Base-by-base conservation (phyloP, 2,888 invertebrate genomes). In the Drosophila nigritarsus region DNA sequence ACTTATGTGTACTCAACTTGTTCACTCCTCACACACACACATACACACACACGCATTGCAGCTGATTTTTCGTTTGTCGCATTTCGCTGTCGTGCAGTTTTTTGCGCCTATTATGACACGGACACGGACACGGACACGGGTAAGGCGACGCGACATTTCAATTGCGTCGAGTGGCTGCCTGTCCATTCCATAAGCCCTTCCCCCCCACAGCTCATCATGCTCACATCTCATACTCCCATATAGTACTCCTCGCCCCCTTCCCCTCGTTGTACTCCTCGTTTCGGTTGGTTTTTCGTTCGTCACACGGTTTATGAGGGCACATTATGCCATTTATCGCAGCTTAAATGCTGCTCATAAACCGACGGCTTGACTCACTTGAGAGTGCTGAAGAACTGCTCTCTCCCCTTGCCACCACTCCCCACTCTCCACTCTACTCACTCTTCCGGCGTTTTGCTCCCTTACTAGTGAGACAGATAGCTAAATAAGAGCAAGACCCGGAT, bases 311-410 rank as follows among this genome's bases (percentile, higher is more conserved):
- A 85, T 89, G 87, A 80, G 85, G 85, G 85, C 89, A 80, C 82
- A 85, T 85, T 85, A 85, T 85, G 85, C 80, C 89, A 84, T 85
- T 85, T 85, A 89, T 89, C 89, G 87, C 82, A 82, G 89, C 85
- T 83, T 87, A 87, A 85, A 84, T 85, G 79, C 72, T 58, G 82
- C 85, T 74, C 85, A 82, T 87, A 82, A 85, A 73, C 82, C 78
- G 60, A 70, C 69, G 56, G 60, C 80, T 65, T 76, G 80, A 81
- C 76, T 68, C 80, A 82, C 70, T 80, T 65, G 61, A 79, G 68
- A 79, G 71, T 45, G 59, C 55, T 32, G 24, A 50, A 48, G 40
- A 54, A 58, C 55, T 30, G 20, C 13, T 24, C 20, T n/a, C 29
- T n/a, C 9, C 30, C 73, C 34, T 40, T 9, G 3, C 11, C 27